These are phyloP conservation scores for Spisula solida DNA, from an alignment of 2,888 invertebrate genomes.

Conservation along the genomic window DNA sequence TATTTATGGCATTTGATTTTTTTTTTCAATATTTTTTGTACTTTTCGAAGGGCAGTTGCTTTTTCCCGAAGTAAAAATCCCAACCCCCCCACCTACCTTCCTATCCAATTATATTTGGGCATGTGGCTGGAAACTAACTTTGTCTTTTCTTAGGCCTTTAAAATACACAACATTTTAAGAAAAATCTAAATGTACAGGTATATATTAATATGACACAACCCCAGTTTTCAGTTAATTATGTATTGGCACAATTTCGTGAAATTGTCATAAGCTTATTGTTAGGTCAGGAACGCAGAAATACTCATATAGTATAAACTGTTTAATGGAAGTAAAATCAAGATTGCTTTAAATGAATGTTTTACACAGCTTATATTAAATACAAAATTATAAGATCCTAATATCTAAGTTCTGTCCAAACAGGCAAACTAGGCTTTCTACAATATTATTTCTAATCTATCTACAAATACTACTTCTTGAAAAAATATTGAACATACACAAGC, in stretches of 20 bases:
- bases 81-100: no score
- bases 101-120: no score
- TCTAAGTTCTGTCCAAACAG: background rate
- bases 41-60: no score
- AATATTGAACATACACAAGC: constrained; percentile 5
- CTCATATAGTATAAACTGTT: background rate
- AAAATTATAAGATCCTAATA: background rate
- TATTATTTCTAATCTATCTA: background rate
- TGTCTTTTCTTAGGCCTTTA: background rate
- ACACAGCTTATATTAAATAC: background rate
- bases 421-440: background rate
- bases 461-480: background rate
- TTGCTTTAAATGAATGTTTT: background rate
- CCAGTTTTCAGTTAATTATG: background rate
- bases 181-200: background rate
- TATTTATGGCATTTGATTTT: no score
- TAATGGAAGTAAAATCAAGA: background rate
- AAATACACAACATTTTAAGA: background rate
- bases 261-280: background rate
- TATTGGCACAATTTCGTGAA: background rate
- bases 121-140: no score
- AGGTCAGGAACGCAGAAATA: background rate
- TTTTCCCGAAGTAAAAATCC: no score
- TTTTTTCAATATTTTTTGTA: no score
- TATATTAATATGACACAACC: background rate